phyloP scores from a whole-genome alignment of 2,797 vertebrate species.

The Cynopterus sphinx region DNA sequence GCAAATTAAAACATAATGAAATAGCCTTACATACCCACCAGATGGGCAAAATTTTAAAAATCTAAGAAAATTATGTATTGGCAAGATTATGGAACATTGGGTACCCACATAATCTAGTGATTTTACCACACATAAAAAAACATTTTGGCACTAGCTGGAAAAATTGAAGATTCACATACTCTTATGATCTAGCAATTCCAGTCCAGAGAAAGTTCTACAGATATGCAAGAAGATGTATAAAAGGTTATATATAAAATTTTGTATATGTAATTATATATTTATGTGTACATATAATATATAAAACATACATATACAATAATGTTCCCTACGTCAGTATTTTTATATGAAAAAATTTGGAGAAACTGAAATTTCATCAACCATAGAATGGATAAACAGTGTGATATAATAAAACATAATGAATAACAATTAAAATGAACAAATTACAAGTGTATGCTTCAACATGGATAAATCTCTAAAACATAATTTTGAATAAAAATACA shows the following conservation, averaged over 20 bases:
- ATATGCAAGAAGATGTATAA: background rate
- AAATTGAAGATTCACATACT: background rate
- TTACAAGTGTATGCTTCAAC: background rate
- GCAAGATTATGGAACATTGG: background rate
- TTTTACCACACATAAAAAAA: background rate
- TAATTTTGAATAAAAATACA: conserved; percentile 31
- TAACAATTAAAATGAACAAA: background rate
- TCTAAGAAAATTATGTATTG: background rate
- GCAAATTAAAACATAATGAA: conserved; percentile 7
- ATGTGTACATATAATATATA: background rate
- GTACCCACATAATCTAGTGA: background rate
- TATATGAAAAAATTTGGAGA: background rate
- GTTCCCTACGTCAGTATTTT: background rate
- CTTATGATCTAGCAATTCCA: background rate
- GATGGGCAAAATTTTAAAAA: background rate
- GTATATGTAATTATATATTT: background rate
- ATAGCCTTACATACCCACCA: background rate
- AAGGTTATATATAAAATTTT: background rate
- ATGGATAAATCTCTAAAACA: background rate
- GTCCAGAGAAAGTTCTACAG: background rate
- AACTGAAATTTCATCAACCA: background rate
- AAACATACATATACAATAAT: background rate
- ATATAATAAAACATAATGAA: background rate
- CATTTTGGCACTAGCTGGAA: background rate
- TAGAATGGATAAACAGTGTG: background rate